These are phyloP conservation scores for Gandaritis pyraliata DNA, from an alignment of 2,888 invertebrate genomes.

Conservation along the genomic window DNA sequence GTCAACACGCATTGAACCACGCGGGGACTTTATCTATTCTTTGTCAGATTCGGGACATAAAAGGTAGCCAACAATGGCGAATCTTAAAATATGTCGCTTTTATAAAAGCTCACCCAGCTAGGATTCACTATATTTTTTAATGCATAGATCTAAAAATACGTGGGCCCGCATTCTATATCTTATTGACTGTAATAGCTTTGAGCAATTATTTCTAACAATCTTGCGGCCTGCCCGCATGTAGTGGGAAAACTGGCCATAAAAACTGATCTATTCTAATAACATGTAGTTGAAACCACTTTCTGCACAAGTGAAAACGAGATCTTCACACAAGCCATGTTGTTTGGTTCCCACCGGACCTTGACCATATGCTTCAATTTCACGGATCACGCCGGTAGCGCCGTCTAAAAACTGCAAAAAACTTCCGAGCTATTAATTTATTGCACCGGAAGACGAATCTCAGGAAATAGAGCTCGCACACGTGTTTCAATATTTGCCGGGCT, in stretches of 20 bases:
- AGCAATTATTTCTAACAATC: conserved; percentile 79
- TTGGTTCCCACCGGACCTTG: conserved; percentile 63
- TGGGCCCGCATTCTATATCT: conserved; percentile 70
- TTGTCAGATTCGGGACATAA: conserved; percentile 76
- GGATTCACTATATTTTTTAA: conserved; percentile 55
- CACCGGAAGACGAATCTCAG: conserved; percentile 83
- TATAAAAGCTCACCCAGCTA: conserved; percentile 57
- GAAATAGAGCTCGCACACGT: conserved; percentile 80
- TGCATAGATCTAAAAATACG: conserved; percentile 54
- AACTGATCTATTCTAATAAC: conserved; percentile 72
- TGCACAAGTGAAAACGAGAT: conserved; percentile 61
- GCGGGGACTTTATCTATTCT: conserved; percentile 73
- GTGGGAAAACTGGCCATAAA: conserved; percentile 74
- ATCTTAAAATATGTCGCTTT: conserved; percentile 71
- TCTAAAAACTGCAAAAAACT: conserved; percentile 71
- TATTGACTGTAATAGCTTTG: conserved; percentile 65
- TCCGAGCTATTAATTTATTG: conserved; percentile 75
- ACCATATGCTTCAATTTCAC: conserved; percentile 66
- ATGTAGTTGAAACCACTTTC: conserved; percentile 54
- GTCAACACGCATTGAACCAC: conserved; percentile 77
- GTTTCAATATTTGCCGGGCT: conserved; percentile 83
- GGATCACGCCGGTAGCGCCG: conserved; percentile 64
- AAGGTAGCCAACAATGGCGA: conserved; percentile 69
- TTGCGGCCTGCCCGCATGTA: conserved; percentile 77
- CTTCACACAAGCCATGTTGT: conserved; percentile 40